These are phyloP conservation scores for Oreotragus oreotragus DNA, from an alignment of 2,113 vertebrate genomes.

Conservation along the genomic window DNA sequence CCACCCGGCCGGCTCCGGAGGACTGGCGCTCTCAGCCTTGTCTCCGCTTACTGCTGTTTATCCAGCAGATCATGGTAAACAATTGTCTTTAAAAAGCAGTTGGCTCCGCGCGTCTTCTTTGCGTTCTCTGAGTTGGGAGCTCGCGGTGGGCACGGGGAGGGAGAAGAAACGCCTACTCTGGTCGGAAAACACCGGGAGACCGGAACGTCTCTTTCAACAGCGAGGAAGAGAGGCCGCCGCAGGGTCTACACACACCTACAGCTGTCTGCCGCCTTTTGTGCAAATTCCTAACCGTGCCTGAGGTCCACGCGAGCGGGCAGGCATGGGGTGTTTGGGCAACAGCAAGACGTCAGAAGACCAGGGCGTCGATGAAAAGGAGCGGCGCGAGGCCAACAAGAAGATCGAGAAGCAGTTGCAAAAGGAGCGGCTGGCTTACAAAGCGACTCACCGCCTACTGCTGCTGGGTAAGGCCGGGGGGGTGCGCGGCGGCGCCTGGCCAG, in stretches of 20 bases:
- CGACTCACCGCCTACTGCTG: constrained; percentile 95
- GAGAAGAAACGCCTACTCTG: constrained; percentile 50
- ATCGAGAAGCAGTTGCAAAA: constrained; percentile 98
- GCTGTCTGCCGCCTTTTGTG: background rate
- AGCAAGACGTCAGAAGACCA: constrained; percentile 96
- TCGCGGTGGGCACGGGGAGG: background rate
- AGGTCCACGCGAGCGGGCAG: constrained; percentile 69
- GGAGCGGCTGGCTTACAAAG: constrained; percentile 95
- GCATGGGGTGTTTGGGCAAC: constrained; percentile 98
- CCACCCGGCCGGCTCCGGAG: constrained; percentile 84
- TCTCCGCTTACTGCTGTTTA: constrained; percentile 70
- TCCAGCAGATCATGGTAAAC: constrained; percentile 48
- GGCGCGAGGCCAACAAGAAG: constrained; percentile 98
- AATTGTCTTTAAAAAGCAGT: constrained; percentile 53
- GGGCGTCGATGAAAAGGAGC: constrained; percentile 97
- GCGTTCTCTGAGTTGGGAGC: constrained; percentile 47
- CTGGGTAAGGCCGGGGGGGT: constrained; percentile 87
- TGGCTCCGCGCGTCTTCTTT: constrained; percentile 59
- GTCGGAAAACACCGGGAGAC: constrained; percentile 70
- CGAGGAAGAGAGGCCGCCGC: constrained; percentile 58
- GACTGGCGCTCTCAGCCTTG: constrained; percentile 54
- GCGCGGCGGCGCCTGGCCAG: background rate
- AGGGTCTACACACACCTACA: constrained; percentile 31
- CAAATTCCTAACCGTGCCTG: constrained; percentile 45
- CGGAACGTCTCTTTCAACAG: constrained; percentile 76